A percentile compares a stretch with the other conserved stretches of the same genome.
Evolutionary conservation across 2,797 vertebrate species (phyloP).

Genomic region (Bovichtus variegatus): DNA sequence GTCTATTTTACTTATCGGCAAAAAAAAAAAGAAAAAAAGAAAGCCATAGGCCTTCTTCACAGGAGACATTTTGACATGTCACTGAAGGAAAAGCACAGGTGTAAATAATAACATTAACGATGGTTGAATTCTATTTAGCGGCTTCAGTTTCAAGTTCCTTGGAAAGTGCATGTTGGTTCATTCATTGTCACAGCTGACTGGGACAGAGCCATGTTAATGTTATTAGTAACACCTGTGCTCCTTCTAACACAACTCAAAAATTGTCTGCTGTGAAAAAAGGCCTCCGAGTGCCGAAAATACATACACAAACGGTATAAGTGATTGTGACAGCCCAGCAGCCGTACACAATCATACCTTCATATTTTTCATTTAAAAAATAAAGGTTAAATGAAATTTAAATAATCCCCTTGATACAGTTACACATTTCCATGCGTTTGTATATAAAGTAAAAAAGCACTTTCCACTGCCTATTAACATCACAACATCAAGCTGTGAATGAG

Average conservation of each 20-base stretch:
- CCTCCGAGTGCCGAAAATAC: not conserved
- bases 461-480: not conserved
- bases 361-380: not conserved
- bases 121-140: not conserved
- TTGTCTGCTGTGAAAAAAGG: not conserved
- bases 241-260: not conserved
- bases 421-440: not conserved
- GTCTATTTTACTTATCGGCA: not conserved
- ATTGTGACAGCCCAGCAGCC: not conserved
- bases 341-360: not conserved
- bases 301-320: not conserved
- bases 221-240: not conserved
- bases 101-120: fast-evolving
- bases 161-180: not conserved
- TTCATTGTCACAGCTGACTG: not conserved
- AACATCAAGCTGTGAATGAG: not conserved
- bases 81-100: not conserved
- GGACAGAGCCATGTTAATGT: not conserved
- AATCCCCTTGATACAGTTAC: not conserved
- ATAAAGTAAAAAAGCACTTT: not conserved
- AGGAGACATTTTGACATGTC: not conserved
- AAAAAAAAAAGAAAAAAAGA: not conserved
- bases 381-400: not conserved
- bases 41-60: not conserved
- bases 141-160: not conserved